These are phyloP conservation scores for Glossophaga mutica DNA, from an alignment of 2,797 vertebrate species.

Conservation along the genomic window DNA sequence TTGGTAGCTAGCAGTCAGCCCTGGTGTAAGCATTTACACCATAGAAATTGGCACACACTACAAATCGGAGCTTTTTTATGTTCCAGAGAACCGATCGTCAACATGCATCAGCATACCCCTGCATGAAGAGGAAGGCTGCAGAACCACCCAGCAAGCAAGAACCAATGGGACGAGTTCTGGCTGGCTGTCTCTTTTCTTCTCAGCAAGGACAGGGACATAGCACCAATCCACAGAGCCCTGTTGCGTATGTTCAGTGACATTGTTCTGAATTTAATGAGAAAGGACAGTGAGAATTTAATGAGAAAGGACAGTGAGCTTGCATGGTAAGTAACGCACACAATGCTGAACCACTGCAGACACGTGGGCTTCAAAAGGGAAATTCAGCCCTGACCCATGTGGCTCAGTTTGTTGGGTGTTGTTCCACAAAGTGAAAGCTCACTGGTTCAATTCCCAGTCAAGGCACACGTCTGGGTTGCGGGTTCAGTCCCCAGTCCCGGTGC, in stretches of 20 bases:
- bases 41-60: neutral
- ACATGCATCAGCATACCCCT: neutral
- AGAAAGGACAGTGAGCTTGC: neutral
- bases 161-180: neutral
- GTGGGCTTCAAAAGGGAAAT: neutral
- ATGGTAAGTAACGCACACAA: neutral
- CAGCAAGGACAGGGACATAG: neutral
- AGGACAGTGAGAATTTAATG: neutral
- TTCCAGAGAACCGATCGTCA: neutral
- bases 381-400: too few species aligned
- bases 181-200: neutral
- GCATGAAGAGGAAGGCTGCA: neutral
- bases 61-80: neutral
- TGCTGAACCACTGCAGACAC: neutral
- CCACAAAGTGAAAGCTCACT: neutral
- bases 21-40: neutral
- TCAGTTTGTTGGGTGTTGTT: too few species aligned
- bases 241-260: neutral
- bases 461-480: neutral
- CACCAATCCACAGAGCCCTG: neutral
- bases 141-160: neutral
- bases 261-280: neutral
- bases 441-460: neutral
- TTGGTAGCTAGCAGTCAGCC: neutral
- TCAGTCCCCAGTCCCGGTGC: neutral